Evolutionary conservation across 2,113 vertebrate species (phyloP), one percentile per base, ranked within the genome.

Genomic region (Elgaria multicarinata): DNA sequence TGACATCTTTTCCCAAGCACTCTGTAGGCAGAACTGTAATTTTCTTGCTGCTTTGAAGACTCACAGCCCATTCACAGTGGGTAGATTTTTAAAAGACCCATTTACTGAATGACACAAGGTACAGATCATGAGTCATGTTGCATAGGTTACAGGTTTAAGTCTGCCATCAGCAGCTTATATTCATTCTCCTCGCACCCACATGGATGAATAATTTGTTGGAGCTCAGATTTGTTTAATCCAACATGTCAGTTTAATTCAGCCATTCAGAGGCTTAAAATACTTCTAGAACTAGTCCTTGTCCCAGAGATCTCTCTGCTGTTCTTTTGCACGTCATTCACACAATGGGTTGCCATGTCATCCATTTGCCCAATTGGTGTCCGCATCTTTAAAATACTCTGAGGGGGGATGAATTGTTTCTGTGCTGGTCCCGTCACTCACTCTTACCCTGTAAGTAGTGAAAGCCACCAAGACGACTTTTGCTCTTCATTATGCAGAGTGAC

Each of bases 91-190:
- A 91, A 93, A 94, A 93, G 91, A 53, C 86, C 91, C 82, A 93
- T 94, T 94, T 95, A 94, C 87, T 92, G 87, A 92, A 78, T 95
- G 94, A 94, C 16, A 62, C 90, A 92, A 93, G 80, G 93, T 94
- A 39, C 86, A 89, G 89, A 91, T 95, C 85, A 91, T 96, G 94
- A 96, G 86, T 96, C 95, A 96, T 10, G 67, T 87, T 85, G 84
- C 90, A 91, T 92, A 94, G 92, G 92, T 94, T 93, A 88, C 26
- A 83, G 86, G 93, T 93, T 90, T 85, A 93, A 91, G 87, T 86
- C 42, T 90, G 33, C 42, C 42, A 53, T 82, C 69, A 66, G 46
- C 91, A 90, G 91, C 92, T 55, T 92, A 89, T 94, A 91, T 93
- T 95, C 90, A 85, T 94, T 92, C 91, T 92, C 71, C 0, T 1